Conservation (phyloP, 1,140 invertebrate species). For the Tetraneura akinire region DNA sequence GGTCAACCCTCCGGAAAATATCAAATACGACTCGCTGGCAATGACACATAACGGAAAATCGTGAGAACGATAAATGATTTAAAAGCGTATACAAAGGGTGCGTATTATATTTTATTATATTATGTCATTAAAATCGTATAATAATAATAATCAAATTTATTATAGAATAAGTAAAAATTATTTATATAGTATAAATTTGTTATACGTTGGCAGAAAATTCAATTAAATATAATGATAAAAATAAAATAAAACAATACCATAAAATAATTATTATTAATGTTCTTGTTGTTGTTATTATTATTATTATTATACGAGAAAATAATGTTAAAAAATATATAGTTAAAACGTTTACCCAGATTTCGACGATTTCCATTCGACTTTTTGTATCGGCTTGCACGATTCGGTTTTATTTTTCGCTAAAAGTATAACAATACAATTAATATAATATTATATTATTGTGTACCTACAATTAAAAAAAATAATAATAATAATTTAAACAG, state of each 20-base stretch:
- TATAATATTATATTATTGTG: no score
- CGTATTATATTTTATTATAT: neutral
- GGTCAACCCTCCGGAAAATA: conserved; percentile 94
- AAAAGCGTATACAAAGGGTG: conserved; percentile 17
- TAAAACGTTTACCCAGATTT: conserved; percentile 73
- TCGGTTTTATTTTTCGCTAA: conserved; percentile 85
- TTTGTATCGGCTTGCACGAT: conserved; percentile 87
- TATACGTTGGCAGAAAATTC: neutral
- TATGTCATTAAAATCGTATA: no score
- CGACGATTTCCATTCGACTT: conserved; percentile 92
- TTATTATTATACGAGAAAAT: neutral
- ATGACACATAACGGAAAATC: conserved; percentile 31
- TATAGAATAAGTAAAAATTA: neutral
- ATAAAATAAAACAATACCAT: neutral
- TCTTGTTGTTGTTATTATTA: no score
- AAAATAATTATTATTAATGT: no score
- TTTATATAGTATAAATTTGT: no score
- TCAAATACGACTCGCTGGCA: conserved; percentile 76
- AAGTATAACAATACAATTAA: no score
- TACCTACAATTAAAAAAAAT: no score
- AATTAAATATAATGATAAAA: neutral
- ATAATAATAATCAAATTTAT: no score
- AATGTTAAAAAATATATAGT: neutral
- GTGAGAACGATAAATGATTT: conserved; percentile 36
- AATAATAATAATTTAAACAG: no score